Evolutionary conservation across 1,140 invertebrate genomes (phyloP).

Genomic region (Stegodyphus dumicola): DNA sequence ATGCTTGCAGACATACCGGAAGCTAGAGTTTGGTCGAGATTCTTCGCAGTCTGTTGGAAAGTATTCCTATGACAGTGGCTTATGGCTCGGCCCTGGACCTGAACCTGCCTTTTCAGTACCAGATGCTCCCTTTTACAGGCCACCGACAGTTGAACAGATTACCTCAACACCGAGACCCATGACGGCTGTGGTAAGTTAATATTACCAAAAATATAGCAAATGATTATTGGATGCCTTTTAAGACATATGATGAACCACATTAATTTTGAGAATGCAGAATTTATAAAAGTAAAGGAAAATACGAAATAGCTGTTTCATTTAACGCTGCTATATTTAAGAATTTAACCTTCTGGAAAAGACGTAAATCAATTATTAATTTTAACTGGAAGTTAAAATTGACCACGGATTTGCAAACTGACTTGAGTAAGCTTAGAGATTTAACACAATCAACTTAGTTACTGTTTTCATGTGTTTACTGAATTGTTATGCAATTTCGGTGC

Average conservation of each 20-base stretch:
- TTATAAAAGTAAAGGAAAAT: neutral
- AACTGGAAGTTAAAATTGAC: no score
- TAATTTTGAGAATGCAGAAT: neutral
- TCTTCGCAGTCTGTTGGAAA: conserved; percentile 48
- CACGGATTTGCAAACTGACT: no score
- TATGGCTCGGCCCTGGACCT: conserved; percentile 52
- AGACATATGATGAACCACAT: neutral
- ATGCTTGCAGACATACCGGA: conserved; percentile 11
- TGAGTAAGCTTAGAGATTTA: no score
- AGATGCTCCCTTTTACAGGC: conserved; percentile 56
- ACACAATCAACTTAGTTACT: no score
- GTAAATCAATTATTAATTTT: no score
- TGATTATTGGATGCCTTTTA: neutral
- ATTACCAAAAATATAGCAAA: neutral
- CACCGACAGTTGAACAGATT: conserved; percentile 52
- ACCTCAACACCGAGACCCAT: conserved; percentile 40
- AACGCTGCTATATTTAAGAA: no score
- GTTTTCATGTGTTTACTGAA: no score
- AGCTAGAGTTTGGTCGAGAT: conserved; percentile 48
- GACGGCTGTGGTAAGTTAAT: conserved; percentile 41
- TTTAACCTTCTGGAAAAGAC: no score
- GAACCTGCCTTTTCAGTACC: conserved; percentile 51
- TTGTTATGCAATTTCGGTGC: no score
- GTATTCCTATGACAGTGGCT: conserved; percentile 60
- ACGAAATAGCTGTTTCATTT: no score